Evolutionary conservation across 2,888 invertebrate species (phyloP).

Genomic region (Melinopterus prodromus): DNA sequence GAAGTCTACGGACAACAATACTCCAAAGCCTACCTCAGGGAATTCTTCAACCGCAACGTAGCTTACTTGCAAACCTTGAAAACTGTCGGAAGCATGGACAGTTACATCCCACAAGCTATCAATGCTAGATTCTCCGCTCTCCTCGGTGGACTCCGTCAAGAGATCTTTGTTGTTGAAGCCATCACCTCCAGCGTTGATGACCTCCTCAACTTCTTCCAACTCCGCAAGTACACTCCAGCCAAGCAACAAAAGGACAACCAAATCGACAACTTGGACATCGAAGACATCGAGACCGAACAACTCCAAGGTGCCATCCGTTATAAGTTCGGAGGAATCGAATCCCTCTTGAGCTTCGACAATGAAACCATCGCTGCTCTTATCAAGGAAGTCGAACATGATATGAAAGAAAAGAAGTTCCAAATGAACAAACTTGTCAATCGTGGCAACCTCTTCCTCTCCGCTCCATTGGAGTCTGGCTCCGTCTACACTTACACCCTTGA

Average conservation of each 20-base stretch:
- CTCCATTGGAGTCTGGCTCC: conserved; percentile 76
- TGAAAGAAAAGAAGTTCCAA: conserved; percentile 59
- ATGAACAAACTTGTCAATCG: conserved; percentile 68
- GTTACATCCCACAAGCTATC: conserved; percentile 62
- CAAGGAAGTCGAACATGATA: not conserved
- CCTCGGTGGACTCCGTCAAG: conserved; percentile 56
- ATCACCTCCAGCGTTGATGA: conserved; percentile 62
- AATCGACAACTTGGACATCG: not conserved
- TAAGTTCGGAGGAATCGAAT: not conserved
- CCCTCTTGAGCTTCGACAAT: conserved; percentile 64
- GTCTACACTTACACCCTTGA: conserved; percentile 72
- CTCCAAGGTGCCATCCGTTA: not conserved
- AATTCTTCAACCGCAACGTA: conserved; percentile 59
- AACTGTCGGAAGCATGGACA: conserved; percentile 67
- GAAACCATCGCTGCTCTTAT: conserved; percentile 68
- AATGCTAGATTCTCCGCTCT: conserved; percentile 49
- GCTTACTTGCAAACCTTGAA: conserved; percentile 59
- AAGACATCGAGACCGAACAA: not conserved
- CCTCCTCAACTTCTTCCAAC: conserved; percentile 42
- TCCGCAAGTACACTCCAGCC: not conserved
- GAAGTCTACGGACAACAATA: conserved; percentile 62
- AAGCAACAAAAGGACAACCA: not conserved
- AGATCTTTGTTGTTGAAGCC: conserved; percentile 49
- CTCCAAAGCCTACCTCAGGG: conserved; percentile 61
- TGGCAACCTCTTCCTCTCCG: conserved; percentile 64